Conservation (phyloP, 2,888 invertebrate genomes). For the Drosophila cracens region DNA sequence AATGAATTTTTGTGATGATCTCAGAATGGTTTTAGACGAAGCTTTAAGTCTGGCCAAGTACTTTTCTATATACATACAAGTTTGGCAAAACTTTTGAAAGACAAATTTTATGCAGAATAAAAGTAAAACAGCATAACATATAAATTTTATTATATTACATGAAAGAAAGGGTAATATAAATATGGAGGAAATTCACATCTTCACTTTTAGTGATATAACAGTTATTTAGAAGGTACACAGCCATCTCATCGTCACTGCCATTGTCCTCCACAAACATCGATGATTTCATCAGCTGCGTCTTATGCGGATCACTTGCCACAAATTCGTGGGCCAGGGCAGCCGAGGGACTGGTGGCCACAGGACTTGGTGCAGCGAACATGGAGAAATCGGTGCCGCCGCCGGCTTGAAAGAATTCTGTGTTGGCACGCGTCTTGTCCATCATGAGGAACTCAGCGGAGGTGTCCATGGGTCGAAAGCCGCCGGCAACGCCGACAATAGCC, state of each 20-base stretch:
- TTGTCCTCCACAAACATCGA: conserved; percentile 87
- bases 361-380: conserved; percentile 68
- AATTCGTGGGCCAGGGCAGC: conserved; percentile 87
- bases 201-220: not conserved
- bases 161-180: not conserved
- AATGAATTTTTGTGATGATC: too few relatives aligned
- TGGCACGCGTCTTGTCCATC: conserved; percentile 82
- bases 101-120: not conserved
- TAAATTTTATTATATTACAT: not conserved
- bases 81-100: not conserved
- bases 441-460: conserved; percentile 80
- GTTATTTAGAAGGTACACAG: conserved; percentile 33
- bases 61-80: not conserved
- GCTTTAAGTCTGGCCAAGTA: not conserved
- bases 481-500: conserved; percentile 41
- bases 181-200: not conserved
- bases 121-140: not conserved
- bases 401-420: conserved; percentile 79
- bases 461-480: conserved; percentile 74
- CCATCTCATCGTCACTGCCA: conserved; percentile 79
- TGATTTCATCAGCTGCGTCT: conserved; percentile 93
- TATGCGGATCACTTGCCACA: conserved; percentile 88
- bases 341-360: conserved; percentile 87
- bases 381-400: conserved; percentile 72
- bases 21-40: too few relatives aligned